Evolutionary conservation across 2,797 vertebrate species (phyloP).

Genomic region (Chaunax sp.): DNA sequence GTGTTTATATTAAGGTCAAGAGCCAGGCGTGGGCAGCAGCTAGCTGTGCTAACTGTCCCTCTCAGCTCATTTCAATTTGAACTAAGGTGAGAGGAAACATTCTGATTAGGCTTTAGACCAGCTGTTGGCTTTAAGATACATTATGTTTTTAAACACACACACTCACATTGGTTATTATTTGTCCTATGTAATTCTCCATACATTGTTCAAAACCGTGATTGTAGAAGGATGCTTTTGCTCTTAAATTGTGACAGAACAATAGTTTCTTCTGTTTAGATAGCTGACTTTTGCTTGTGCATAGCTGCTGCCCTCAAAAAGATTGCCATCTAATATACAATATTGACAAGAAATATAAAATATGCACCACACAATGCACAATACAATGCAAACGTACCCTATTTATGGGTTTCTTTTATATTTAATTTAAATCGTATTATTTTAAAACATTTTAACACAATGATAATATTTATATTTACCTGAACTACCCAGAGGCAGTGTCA

Average conservation of each 20-base stretch:
- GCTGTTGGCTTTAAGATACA: too few relatives aligned
- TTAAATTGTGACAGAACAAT: slow-evolving; percentile 4
- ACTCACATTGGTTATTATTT: too few relatives aligned
- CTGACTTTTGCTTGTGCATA: too few relatives aligned
- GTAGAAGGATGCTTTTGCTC: background rate
- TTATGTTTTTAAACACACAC: too few relatives aligned
- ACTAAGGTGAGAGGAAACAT: slow-evolving; percentile 27
- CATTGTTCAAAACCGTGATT: background rate
- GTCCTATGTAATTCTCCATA: too few relatives aligned
- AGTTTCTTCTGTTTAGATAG: too few relatives aligned
- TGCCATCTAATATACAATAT: background rate
- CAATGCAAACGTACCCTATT: too few relatives aligned
- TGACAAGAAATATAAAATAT: background rate
- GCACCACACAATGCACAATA: too few relatives aligned
- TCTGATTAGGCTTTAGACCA: slow-evolving; percentile 3
- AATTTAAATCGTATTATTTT: too few relatives aligned
- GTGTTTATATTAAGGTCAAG: slow-evolving; percentile 30
- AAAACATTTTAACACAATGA: too few relatives aligned
- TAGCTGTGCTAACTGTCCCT: slow-evolving; percentile 12
- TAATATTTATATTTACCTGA: background rate
- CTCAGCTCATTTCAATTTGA: slow-evolving; percentile 25
- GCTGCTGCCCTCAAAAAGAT: background rate
- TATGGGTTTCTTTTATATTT: too few relatives aligned
- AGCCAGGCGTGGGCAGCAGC: slow-evolving; percentile 39
- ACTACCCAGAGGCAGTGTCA: background rate